Percentiles rank a stretch among this genome's conserved stretches.
Evolutionary conservation across 1,140 invertebrate genomes (phyloP).

Genomic region (Pseudomyrmex cubaensis): DNA sequence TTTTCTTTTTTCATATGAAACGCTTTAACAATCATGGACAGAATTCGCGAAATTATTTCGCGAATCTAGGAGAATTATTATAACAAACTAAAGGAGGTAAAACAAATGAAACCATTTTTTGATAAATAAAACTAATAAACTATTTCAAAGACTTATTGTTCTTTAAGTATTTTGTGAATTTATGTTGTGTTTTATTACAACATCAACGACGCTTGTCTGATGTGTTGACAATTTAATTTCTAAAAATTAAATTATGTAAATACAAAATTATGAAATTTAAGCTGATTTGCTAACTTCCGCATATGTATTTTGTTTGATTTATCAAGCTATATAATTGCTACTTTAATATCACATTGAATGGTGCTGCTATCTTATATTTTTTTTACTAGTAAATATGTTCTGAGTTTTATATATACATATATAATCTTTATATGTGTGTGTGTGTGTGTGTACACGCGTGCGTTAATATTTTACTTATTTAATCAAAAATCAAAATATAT

Average conservation of each 20-base stretch:
- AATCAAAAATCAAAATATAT: too few relatives aligned
- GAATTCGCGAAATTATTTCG: conserved; percentile 65
- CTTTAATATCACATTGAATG: not conserved
- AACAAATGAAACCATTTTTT: conserved; percentile 80
- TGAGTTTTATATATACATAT: conserved; percentile 36
- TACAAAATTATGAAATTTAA: conserved; percentile 2
- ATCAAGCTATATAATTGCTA: not conserved
- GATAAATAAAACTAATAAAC: conserved; percentile 81
- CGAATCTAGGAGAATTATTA: conserved; percentile 68
- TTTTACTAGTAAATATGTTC: conserved; percentile 13
- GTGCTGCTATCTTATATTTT: not conserved
- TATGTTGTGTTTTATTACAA: conserved; percentile 36
- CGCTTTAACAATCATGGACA: conserved; percentile 47
- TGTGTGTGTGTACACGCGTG: too few relatives aligned
- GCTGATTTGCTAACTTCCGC: not conserved
- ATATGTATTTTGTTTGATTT: not conserved
- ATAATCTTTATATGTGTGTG: not conserved
- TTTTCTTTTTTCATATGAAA: conserved; percentile 17
- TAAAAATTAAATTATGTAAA: too few relatives aligned
- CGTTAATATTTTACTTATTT: too few relatives aligned
- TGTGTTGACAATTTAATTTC: too few relatives aligned
- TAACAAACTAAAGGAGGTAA: conserved; percentile 67
- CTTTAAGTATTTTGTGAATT: conserved; percentile 71
- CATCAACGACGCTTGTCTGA: too few relatives aligned
- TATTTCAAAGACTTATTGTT: conserved; percentile 73